These are phyloP conservation scores for Ophraella communa DNA, from an alignment of 2,888 invertebrate genomes.

Conservation along the genomic window DNA sequence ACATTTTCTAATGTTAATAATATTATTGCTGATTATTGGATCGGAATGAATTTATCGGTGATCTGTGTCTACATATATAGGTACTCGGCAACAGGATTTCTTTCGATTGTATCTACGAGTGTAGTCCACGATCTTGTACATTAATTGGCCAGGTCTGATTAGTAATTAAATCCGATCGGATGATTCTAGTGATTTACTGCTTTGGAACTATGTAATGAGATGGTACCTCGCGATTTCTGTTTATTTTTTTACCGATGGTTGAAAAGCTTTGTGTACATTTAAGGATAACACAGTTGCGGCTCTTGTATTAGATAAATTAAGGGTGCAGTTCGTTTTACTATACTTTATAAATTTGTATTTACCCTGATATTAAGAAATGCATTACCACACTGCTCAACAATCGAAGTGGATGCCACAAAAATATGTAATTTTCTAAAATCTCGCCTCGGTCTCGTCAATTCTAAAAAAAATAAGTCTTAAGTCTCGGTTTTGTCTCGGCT, in stretches of 20 bases:
- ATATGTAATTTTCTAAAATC: no score
- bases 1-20: not conserved
- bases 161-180: constrained; percentile 54
- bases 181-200: constrained; percentile 44
- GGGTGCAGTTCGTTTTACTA: no score
- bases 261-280: constrained; percentile 37
- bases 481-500: no score
- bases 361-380: no score
- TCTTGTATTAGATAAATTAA: not conserved
- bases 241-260: constrained; percentile 32
- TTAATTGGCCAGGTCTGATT: constrained; percentile 54
- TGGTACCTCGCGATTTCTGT: constrained; percentile 38
- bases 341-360: no score
- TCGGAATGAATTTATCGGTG: constrained; percentile 19
- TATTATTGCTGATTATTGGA: no score
- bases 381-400: no score
- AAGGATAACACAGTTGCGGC: constrained; percentile 17
- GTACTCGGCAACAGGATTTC: constrained; percentile 17
- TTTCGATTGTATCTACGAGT: constrained; percentile 35
- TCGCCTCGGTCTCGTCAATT: no score
- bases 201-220: constrained; percentile 43
- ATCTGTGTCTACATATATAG: constrained; percentile 8
- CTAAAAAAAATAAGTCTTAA: no score
- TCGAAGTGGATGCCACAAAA: no score
- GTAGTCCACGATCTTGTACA: constrained; percentile 51